These are phyloP conservation scores for Xiphorhynchus erythropygius DNA, from an alignment of 2,797 vertebrate species.

Conservation along the genomic window DNA sequence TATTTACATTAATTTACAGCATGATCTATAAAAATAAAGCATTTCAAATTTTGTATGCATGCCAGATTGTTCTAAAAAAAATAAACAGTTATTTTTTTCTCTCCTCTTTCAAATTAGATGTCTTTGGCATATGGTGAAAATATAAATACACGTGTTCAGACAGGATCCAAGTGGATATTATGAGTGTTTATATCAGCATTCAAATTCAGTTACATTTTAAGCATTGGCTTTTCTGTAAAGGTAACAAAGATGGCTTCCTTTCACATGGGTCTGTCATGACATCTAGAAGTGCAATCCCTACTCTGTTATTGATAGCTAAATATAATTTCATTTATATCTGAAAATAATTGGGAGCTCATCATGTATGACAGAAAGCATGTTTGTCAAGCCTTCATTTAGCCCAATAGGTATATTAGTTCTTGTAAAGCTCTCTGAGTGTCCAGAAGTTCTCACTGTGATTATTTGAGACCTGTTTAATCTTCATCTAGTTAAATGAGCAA, in stretches of 20 bases:
- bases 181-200: neutral
- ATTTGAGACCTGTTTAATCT: neutral
- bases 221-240: neutral
- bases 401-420: neutral
- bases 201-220: neutral
- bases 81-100: neutral
- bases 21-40: constrained; percentile 9
- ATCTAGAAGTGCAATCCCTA: neutral
- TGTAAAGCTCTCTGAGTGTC: neutral
- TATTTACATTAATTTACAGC: constrained; percentile 46
- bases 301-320: neutral
- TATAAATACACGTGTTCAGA: neutral
- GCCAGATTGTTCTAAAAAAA: constrained; percentile 1
- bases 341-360: neutral
- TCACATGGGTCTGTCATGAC: neutral
- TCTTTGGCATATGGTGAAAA: constrained; percentile 18
- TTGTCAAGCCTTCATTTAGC: neutral
- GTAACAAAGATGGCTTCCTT: neutral
- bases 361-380: neutral
- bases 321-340: neutral
- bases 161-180: neutral
- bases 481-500: neutral
- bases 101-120: neutral
- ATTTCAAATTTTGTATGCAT: neutral
- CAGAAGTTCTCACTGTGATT: neutral